Evolutionary conservation across 1,140 invertebrate genomes (phyloP), one percentile per base, ranked within the genome.

Genomic region (Drosophila gunungcola): DNA sequence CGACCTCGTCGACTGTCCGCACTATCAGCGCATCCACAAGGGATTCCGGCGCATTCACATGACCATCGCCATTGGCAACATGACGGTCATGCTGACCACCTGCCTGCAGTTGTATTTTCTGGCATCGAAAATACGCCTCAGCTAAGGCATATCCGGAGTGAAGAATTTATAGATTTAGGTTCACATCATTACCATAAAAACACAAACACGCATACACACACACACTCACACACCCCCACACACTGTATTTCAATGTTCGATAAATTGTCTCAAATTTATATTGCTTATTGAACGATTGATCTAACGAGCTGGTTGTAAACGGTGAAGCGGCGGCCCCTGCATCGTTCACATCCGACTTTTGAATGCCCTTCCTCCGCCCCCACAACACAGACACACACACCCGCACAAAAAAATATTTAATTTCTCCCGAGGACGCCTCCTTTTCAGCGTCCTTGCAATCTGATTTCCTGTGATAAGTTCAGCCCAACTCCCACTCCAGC

Each of bases 101-200:
- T 94, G 94, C 16, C 91, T 96, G 52, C 96, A 96, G 82, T 92
- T 96, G 36, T 93, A 95, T 92, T 96, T 96, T 90, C 92, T 96
- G 69, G 94, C 95, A 43, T 94, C 93, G 78, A 95, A 95, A 93
- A 92, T 95, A 86, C 84, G 76, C 60, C 80, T 92, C 69, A 85
- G 90, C 74, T 91, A 91, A 56, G 84, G 76, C 84, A 73, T 3
- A 4, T 1, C 2, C 34, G 58, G 34, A 39, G 60, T 34, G 10
- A 65, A 49, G 63, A 67, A 49, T 63, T 60, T 63, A 68, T 88
- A 86, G 65, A 52, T 52, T 52, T 45, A 62, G 49, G 65, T 4
- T 32, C 29, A 32, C 29, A 32, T 32, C 29, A 60, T 6, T 46
- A 43, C 53, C 52, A 29, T 29, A 29, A 41, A 60, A 45, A 45